phyloP scores from a whole-genome alignment of 1,140 invertebrate species.

The Streblospio benedicti region DNA sequence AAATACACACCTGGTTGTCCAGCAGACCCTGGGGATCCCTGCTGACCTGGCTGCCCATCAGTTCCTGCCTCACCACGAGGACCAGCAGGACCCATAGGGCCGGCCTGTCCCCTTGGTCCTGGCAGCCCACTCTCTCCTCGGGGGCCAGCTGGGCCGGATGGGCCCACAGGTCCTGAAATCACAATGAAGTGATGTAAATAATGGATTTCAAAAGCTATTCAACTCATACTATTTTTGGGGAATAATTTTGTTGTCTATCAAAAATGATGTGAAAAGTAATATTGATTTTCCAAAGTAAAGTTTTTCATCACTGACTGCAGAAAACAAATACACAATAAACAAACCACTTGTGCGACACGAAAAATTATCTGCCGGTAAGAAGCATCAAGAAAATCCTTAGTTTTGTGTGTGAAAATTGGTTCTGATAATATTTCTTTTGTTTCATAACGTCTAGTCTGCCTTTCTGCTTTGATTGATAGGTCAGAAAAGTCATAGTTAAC shows the following conservation, averaged over 20 bases:
- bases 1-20: conserved; percentile 18
- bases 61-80: not conserved
- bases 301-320: conserved; percentile 55
- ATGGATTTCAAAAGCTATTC: too few relatives aligned
- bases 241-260: too few relatives aligned
- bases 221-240: too few relatives aligned
- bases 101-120: conserved; percentile 47
- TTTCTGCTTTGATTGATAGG: not conserved
- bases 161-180: conserved; percentile 49
- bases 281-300: too few relatives aligned
- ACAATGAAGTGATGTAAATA: conserved; percentile 49
- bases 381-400: too few relatives aligned
- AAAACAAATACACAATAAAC: conserved; percentile 20
- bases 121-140: conserved; percentile 2
- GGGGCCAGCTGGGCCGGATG: conserved; percentile 40
- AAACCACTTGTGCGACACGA: conserved; percentile 41
- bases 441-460: too few relatives aligned
- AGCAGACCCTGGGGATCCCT: not conserved
- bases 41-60: not conserved
- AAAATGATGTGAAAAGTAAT: too few relatives aligned
- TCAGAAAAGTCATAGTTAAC: too few relatives aligned
- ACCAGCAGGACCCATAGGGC: conserved; percentile 6
- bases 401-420: too few relatives aligned
- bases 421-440: too few relatives aligned
- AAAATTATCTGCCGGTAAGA: too few relatives aligned